Evolutionary conservation across 2,797 vertebrate genomes (phyloP).

Genomic region (Poecilia gillii): DNA sequence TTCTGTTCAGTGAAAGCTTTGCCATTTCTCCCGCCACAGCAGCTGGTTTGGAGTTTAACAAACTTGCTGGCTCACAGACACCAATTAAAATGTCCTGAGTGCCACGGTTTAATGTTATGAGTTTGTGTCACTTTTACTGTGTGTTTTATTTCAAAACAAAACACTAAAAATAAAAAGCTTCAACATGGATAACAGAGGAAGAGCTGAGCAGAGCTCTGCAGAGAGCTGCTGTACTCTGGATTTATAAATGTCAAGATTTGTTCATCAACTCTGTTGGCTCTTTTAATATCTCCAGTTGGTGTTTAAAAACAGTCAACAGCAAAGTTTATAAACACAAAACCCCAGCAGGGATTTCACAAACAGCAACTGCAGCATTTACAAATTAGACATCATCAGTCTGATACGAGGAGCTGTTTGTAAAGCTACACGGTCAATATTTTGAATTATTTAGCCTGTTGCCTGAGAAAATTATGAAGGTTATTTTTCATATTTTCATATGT

Average conservation of each 20-base stretch:
- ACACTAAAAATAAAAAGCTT: background rate
- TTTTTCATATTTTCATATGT: too few species aligned
- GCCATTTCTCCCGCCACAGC: background rate
- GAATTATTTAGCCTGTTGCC: too few species aligned
- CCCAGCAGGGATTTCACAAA: background rate
- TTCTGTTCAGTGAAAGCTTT: background rate
- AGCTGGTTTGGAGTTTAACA: background rate
- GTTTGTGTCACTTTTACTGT: background rate
- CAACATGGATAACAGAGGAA: background rate
- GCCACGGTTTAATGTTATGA: background rate
- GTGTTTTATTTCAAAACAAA: constrained; percentile 1
- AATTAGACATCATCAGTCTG: background rate
- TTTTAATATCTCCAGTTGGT: background rate
- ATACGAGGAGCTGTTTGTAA: background rate
- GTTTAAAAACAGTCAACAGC: background rate
- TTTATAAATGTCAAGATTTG: background rate
- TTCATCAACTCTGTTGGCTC: background rate
- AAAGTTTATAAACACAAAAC: too few species aligned
- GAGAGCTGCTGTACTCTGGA: background rate
- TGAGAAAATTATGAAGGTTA: too few species aligned
- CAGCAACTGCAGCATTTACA: background rate
- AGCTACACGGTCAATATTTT: background rate
- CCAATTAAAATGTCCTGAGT: background rate
- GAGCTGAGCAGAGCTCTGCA: background rate
- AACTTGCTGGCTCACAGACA: background rate